These are phyloP conservation scores for Microhierax caerulescens DNA, from an alignment of 2,797 vertebrate genomes.

Conservation along the genomic window DNA sequence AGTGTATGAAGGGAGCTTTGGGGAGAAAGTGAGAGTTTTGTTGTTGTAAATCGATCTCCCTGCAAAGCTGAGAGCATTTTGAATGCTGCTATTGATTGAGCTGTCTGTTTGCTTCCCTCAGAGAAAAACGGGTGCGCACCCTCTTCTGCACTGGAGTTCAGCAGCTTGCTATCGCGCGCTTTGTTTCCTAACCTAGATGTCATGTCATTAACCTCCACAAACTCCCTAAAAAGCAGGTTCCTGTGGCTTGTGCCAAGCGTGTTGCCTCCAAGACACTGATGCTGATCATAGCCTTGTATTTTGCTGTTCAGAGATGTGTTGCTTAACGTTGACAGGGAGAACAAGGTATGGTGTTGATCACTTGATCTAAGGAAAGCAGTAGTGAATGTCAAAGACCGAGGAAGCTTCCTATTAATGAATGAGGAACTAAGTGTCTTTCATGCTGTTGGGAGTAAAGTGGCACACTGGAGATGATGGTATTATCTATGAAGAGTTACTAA, in stretches of 20 bases:
- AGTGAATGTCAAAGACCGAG: not conserved
- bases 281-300: not conserved
- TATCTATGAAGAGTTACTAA: not conserved
- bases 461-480: not conserved
- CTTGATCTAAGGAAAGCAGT: not conserved
- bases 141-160: not conserved
- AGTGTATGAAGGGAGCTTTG: not conserved
- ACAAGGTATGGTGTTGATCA: not conserved
- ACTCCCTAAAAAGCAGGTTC: rapidly evolving
- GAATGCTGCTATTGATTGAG: not conserved
- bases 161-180: not conserved
- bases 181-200: not conserved
- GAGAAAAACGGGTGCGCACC: rapidly evolving
- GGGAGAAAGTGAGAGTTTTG: not conserved
- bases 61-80: not conserved
- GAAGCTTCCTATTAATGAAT: not conserved
- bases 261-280: not conserved
- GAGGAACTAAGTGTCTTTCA: not conserved
- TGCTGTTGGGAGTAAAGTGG: not conserved
- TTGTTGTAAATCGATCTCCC: not conserved
- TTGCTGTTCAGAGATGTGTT: not conserved
- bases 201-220: not conserved
- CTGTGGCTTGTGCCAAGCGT: not conserved
- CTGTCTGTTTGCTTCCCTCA: not conserved
- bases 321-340: not conserved